Evolutionary conservation across 2,888 invertebrate genomes (phyloP).

Genomic region (Amblyjoppa fuscipennis): DNA sequence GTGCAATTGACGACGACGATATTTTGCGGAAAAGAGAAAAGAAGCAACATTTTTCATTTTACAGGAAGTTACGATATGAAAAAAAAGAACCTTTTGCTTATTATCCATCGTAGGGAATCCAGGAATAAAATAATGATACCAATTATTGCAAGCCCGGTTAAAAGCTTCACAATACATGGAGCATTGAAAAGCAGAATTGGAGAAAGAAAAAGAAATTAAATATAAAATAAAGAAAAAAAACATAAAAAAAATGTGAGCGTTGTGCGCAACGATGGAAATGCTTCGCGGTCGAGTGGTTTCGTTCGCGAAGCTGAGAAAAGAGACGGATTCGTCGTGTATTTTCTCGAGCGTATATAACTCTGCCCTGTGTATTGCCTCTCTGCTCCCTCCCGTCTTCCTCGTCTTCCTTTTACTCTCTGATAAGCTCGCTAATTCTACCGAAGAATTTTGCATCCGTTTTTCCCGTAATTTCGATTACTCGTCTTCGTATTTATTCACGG

Average conservation of each 20-base stretch:
- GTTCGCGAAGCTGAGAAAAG: conserved; percentile 22
- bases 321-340: conserved; percentile 35
- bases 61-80: not conserved
- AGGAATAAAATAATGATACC: not conserved
- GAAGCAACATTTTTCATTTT: not conserved
- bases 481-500: conserved; percentile 2
- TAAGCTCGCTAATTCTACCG: conserved; percentile 39
- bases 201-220: not conserved
- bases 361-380: not conserved
- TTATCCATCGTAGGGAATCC: not conserved
- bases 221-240: not conserved
- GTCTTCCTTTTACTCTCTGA: conserved; percentile 28
- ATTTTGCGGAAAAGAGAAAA: not conserved
- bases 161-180: conserved; percentile 1
- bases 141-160: not conserved
- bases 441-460: not conserved
- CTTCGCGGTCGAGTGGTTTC: conserved; percentile 29
- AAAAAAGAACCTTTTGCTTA: not conserved
- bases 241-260: not conserved
- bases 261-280: conserved; percentile 18
- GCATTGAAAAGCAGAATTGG: not conserved
- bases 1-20: not conserved
- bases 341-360: conserved; percentile 47
- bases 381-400: not conserved
- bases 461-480: not conserved